These are phyloP conservation scores for Nyctalus aviator DNA, from an alignment of 2,797 vertebrate genomes.

Conservation along the genomic window DNA sequence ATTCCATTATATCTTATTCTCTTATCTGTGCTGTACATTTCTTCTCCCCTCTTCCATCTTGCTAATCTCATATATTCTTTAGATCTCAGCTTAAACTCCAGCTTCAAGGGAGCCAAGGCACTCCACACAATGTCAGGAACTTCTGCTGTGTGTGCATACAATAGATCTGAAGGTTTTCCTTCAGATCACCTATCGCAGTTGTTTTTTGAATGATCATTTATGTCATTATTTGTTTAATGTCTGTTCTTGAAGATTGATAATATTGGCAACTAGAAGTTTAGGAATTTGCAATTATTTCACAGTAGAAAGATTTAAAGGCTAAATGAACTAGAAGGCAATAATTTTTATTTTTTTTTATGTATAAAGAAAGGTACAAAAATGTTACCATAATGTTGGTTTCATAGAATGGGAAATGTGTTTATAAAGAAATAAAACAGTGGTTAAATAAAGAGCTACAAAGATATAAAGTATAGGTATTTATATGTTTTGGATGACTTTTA, in stretches of 20 bases:
- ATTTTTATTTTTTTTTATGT: slow-evolving; percentile 52
- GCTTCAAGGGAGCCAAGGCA: neutral
- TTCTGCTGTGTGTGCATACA: neutral
- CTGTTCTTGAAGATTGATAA: neutral
- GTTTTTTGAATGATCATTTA: neutral
- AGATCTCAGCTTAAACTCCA: neutral
- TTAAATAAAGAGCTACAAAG: slow-evolving; percentile 17
- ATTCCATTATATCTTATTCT: neutral
- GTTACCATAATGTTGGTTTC: slow-evolving; percentile 20
- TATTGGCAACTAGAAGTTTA: neutral
- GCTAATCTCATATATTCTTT: neutral
- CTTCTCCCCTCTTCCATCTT: neutral
- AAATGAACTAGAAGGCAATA: slow-evolving; percentile 1
- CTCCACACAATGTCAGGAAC: neutral
- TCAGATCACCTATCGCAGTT: neutral
- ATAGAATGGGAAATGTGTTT: slow-evolving; percentile 20
- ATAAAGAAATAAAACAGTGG: slow-evolving; percentile 18
- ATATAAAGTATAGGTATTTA: neutral
- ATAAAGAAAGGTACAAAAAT: slow-evolving; percentile 42
- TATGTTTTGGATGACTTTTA: slow-evolving; percentile 17
- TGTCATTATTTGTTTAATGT: slow-evolving; percentile 2
- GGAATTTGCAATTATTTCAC: slow-evolving; percentile 53
- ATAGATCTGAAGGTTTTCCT: neutral
- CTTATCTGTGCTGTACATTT: neutral
- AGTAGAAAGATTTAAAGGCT: neutral